phyloP scores from a whole-genome alignment of 2,888 invertebrate genomes.

The Tipula confusa region DNA sequence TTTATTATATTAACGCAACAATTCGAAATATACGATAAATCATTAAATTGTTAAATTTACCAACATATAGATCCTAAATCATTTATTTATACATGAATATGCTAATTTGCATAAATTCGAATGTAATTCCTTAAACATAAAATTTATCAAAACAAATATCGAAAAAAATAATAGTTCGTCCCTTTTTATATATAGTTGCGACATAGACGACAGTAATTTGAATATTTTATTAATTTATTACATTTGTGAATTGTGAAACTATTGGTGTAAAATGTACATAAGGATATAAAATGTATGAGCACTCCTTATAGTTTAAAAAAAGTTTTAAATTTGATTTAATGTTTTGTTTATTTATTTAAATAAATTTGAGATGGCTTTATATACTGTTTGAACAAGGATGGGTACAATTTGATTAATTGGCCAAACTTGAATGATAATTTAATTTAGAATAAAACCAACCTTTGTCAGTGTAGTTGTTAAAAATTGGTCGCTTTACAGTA shows the following conservation, averaged over 20 bases:
- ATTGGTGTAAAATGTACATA: too few species aligned
- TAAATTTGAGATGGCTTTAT: too few species aligned
- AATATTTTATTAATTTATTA: slow-evolving; percentile 20
- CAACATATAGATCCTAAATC: neutral
- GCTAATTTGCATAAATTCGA: neutral
- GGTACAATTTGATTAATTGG: too few species aligned
- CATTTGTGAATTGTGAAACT: neutral
- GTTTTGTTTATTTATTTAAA: neutral
- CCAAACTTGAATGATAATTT: too few species aligned
- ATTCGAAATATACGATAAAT: neutral
- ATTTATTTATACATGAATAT: neutral
- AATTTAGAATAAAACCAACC: too few species aligned
- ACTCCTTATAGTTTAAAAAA: too few species aligned
- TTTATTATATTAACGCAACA: neutral
- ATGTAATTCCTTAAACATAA: neutral
- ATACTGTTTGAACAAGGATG: too few species aligned
- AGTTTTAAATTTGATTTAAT: neutral
- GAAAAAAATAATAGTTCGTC: neutral
- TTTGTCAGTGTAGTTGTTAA: too few species aligned
- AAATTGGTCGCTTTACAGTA: too few species aligned
- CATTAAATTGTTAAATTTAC: neutral
- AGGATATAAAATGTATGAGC: neutral
- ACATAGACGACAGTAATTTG: neutral
- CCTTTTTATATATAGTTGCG: neutral
- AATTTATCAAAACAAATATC: slow-evolving; percentile 5